Conservation (phyloP, 2,888 invertebrate species). For the Chrysina gloriosa region DNA sequence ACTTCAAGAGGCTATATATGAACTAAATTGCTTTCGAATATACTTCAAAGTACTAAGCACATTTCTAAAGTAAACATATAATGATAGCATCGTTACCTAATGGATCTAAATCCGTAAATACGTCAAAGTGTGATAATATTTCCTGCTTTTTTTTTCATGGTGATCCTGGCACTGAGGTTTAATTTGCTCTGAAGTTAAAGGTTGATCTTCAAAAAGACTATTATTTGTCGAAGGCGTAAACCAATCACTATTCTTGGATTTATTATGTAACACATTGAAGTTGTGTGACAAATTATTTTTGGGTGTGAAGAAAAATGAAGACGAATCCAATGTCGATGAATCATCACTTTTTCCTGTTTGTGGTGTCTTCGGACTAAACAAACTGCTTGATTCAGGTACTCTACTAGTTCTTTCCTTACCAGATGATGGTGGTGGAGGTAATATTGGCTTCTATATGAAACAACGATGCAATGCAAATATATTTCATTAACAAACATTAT, state of each 20-base stretch:
- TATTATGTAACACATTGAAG: conserved; percentile 53
- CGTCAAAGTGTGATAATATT: conserved; percentile 74
- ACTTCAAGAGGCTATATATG: no score
- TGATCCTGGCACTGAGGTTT: conserved; percentile 59
- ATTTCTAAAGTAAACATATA: conserved; percentile 41
- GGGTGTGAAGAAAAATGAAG: conserved; percentile 46
- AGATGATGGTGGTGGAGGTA: conserved; percentile 60
- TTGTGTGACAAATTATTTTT: conserved; percentile 57
- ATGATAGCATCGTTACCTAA: conserved; percentile 73
- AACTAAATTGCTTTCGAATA: not conserved
- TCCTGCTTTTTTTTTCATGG: conserved; percentile 61
- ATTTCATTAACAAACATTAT: not conserved
- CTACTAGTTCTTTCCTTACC: conserved; percentile 54
- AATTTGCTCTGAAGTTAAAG: conserved; percentile 46
- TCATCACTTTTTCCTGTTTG: conserved; percentile 55
- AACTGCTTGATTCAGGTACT: conserved; percentile 59
- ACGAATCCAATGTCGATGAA: conserved; percentile 47
- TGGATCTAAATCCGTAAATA: conserved; percentile 94
- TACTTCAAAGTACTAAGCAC: not conserved
- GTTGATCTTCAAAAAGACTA: conserved; percentile 60
- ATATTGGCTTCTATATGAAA: conserved; percentile 49
- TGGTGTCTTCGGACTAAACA: conserved; percentile 63
- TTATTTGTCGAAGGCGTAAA: conserved; percentile 59
- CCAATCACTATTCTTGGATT: conserved; percentile 62
- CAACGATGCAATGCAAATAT: not conserved